phyloP scores from a whole-genome alignment of 1,140 invertebrate genomes.

The Bombus confusus region DNA sequence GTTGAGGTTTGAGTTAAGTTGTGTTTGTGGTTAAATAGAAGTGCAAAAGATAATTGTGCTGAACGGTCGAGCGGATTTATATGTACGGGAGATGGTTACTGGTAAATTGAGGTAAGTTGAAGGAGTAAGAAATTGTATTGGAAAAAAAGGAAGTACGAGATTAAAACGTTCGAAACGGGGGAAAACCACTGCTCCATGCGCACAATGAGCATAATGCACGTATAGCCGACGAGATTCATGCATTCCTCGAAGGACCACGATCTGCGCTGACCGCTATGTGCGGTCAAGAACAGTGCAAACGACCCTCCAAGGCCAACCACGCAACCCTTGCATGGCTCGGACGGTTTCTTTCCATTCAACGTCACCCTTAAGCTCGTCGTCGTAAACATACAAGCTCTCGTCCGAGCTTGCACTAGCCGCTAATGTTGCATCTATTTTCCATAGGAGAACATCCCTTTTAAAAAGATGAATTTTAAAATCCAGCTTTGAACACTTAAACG shows the following conservation, averaged over 20 bases:
- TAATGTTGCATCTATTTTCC: background rate
- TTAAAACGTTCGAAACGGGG: slow-evolving; percentile 13
- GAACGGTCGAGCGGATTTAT: background rate
- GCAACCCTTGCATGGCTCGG: slow-evolving; percentile 73
- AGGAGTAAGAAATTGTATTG: background rate
- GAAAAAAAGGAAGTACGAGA: background rate
- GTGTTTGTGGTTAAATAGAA: no score
- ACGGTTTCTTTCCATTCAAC: slow-evolving; percentile 57
- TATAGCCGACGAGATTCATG: slow-evolving; percentile 60
- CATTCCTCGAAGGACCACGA: slow-evolving; percentile 62
- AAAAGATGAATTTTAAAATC: background rate
- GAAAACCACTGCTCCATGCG: slow-evolving; percentile 11
- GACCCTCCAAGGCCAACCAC: slow-evolving; percentile 77
- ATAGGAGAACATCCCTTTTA: background rate
- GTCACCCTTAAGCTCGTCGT: slow-evolving; percentile 53
- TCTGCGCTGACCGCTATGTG: slow-evolving; percentile 42
- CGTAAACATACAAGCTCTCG: background rate
- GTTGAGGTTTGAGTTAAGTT: accelerated
- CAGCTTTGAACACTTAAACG: no score
- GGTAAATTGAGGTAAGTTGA: background rate
- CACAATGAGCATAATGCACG: slow-evolving; percentile 57
- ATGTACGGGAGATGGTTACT: background rate
- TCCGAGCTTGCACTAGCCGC: background rate
- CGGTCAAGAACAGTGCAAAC: slow-evolving; percentile 73
- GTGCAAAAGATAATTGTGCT: background rate